Evolutionary conservation across 2,113 vertebrate species (phyloP), one percentile per base, ranked within the genome.

Genomic region (Osmerus eperlanus): DNA sequence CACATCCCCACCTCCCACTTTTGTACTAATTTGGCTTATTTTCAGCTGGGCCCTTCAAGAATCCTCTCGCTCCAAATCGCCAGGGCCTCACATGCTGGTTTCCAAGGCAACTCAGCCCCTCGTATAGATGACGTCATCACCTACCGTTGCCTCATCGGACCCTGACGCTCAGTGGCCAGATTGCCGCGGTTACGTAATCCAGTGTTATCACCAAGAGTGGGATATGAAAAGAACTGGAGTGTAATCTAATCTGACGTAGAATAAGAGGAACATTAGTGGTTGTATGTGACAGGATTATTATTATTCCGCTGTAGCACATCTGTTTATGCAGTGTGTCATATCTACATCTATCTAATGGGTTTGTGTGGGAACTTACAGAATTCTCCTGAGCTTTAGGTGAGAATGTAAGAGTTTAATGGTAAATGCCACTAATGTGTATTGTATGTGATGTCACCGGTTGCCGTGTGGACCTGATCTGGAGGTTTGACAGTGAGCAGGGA

Each of bases 291-390:
- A 32, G 4, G 11, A 63, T 32, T 63, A 63, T 32, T 63, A 63
- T 25, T 28, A 25, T 15, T 62, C 15, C 28, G 2, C 21, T 62
- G 2, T 62, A 15, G 28, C 25, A 25, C 13, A 29, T 62, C 21
- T 62, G 60, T 62, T 62, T 62, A 29, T 56, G 54, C 54, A n/a
- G 54, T 56, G n/a, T 56, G n/a, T 56, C 54, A 56, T 56, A 56
- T 16, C n/a, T 56, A 62, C 4, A 61, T 61, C 59, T 61, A 25
- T 36, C 7, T 47, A 47, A 47, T 47, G 41, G 41, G 41, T 47
- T 47, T 47, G 41, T 47, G 41, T 47, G 41, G 41, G 9, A 47
- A 47, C 9, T 47, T 47, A 1, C 7, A 2, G 9, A 12, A 47
- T 47, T 11, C 41, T 47, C 32, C 41, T 9, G 9, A 47, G 8